Conservation (phyloP, 2,113 vertebrate genomes). For the Motacilla tschutschensis region DNA sequence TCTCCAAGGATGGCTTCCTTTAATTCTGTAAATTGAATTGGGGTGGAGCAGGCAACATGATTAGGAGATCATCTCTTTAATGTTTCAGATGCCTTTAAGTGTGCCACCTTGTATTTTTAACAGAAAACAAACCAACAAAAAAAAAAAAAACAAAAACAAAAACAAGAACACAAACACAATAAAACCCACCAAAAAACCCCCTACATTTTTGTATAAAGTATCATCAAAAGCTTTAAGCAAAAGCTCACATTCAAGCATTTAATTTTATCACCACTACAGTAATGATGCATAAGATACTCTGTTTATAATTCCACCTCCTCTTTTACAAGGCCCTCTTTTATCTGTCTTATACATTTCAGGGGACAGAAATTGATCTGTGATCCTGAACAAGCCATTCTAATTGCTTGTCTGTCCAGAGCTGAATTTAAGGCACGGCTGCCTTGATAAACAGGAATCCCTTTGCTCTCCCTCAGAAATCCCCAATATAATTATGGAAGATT, state of each 20-base stretch:
- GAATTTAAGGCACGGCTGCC: background rate
- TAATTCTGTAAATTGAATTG: background rate
- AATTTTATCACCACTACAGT: background rate
- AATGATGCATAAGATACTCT: background rate
- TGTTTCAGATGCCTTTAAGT: background rate
- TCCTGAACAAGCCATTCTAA: background rate
- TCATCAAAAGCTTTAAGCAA: background rate
- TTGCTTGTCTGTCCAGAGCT: background rate
- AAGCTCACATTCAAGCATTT: background rate
- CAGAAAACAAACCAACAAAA: background rate
- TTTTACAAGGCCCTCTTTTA: background rate
- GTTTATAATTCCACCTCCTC: background rate
- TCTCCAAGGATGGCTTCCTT: background rate
- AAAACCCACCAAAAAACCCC: background rate
- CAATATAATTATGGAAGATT: slow-evolving; percentile 29
- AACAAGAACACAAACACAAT: accelerated
- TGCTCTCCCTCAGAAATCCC: slow-evolving; percentile 10
- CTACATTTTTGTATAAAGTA: background rate
- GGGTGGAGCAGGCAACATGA: background rate
- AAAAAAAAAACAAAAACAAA: background rate
- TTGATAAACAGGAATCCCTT: background rate
- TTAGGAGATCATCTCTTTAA: background rate
- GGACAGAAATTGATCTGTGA: background rate
- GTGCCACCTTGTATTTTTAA: background rate
- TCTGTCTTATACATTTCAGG: background rate